Evolutionary conservation across 2,888 invertebrate species (phyloP), one percentile per base, ranked within the genome.

Genomic region (Rhimphoctona megacephalus): DNA sequence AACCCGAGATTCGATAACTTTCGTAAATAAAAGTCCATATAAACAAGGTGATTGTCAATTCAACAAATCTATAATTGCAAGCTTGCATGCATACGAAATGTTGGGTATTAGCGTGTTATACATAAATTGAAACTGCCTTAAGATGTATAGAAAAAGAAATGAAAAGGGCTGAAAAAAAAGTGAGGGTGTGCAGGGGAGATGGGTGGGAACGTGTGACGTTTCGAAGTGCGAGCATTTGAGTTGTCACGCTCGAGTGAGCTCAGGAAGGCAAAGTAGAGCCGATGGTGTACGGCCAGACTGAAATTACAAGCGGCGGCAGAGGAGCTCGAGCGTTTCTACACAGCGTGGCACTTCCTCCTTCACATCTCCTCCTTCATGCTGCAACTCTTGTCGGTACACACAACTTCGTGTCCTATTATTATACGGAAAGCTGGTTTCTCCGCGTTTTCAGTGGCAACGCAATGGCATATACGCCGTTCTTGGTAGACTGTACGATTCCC

Each of bases 361-460:
- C 43, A 8, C 33, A 49, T 39, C 67, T 33, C 54, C 72, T 36
- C 49, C 22, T 17, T 30, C n/a, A 11, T 61, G 39, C 30, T 79
- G 57, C 52, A 36, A 25, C 52, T 61, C 64, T 77, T 46, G 77
- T 69, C 52, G 39, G 70, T 52, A 74, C 74, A 76, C 70, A 85
- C 70, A 85, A 81, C 74, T 70, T 66, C 70, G 70, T 69, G 74
- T 84, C 69, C 80, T 52, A 83, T 83, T 83, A 84, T 84, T 74
- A 25, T 30, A 76, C 80, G 80, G 74, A 49, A 80, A 76, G 69
- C 74, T 64, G 76, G 76, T 76, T 81, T 70, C 80, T n/a, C n/a
- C 52, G 76, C 9, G 67, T 36, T 67, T 74, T 67, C 79, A 57
- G 57, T 33, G 67, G 73, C 66, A 52, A 54, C 25, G 22, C 73